Base-by-base conservation (phyloP, 1,140 invertebrate species). In the Belonocnema kinseyi region DNA sequence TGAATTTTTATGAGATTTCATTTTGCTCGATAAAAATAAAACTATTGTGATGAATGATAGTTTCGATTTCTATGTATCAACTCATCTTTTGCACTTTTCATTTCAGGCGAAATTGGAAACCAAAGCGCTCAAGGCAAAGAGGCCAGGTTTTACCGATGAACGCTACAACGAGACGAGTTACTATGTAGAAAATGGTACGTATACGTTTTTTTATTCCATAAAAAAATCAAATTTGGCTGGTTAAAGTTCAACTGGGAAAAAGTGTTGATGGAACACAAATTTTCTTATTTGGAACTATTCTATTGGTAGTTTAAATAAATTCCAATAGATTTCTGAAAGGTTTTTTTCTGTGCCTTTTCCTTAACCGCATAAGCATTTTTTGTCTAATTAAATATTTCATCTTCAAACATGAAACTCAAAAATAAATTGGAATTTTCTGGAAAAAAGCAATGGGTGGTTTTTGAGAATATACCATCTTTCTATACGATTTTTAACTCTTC, bases 111-210 rank as follows among this genome's bases (percentile, higher is more conserved):
- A 97, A 92, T 93, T 98, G 84, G 97, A 98, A 93, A 98, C 97
- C 81, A 97, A 97, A 92, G 97, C 96, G 51, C 89, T 98, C 85
- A 98, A 98, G 92, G 97, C 97, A 53, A 97, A 97, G 91, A 94
- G 97, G 89, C 97, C 97, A 4, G 97, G 97, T 76, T 98, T 98
- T 90, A 97, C 96, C 33, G 97, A 98, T 90, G 97, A 97, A 85
- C 93, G 96, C 81, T 98, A 97, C 93, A 97, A 97, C 91, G 97
- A 98, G 92, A 98, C 97, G 33, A 97, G 97, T 26, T 99, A 99
- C 92, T 99, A 98, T 91, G 96, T 98, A 89, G 97, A 99, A 93
- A 98, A 98, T 94, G 97, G 97, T 98, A 92, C 94, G 94, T 92
- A 85, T 78, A 26, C 21, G 56, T 81, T 71, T 74, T 72, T 70